phyloP scores from a whole-genome alignment of 2,888 invertebrate genomes.

The Pseudococcus jackbeardsleyi region DNA sequence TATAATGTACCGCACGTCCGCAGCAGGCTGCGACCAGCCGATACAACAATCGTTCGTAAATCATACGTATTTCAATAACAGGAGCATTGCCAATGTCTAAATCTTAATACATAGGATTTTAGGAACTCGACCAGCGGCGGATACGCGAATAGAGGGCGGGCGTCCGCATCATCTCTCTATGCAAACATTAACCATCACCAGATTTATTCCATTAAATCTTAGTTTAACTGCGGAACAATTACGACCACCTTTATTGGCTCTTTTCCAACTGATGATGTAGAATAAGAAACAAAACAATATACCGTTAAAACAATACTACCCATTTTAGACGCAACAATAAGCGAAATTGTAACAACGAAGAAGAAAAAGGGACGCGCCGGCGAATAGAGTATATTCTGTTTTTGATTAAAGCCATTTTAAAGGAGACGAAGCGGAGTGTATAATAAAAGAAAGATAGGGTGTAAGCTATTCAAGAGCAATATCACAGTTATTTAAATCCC shows the following conservation, averaged over 20 bases:
- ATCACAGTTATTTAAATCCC: slow-evolving; percentile 64
- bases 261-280: slow-evolving; percentile 54
- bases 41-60: slow-evolving; percentile 39
- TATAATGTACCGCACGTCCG: slow-evolving; percentile 28
- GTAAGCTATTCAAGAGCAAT: slow-evolving; percentile 60
- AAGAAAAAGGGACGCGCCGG: slow-evolving; percentile 33
- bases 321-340: slow-evolving; percentile 47
- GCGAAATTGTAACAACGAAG: slow-evolving; percentile 58
- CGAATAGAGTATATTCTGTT: slow-evolving; percentile 54
- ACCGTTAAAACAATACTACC: slow-evolving; percentile 35
- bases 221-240: slow-evolving; percentile 55
- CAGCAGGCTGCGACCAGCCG: not conserved
- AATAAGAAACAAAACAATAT: slow-evolving; percentile 54
- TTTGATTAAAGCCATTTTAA: slow-evolving; percentile 63
- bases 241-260: slow-evolving; percentile 57
- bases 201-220: slow-evolving; percentile 54
- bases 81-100: slow-evolving; percentile 35
- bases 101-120: slow-evolving; percentile 31
- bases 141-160: not conserved
- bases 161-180: not conserved
- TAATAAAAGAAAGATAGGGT: slow-evolving; percentile 62
- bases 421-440: slow-evolving; percentile 55
- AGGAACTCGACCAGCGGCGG: not conserved
- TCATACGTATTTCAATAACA: slow-evolving; percentile 50
- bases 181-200: slow-evolving; percentile 52